Evolutionary conservation across 2,113 vertebrate genomes (phyloP), one percentile per base, ranked within the genome.

Genomic region (Bubo scandiacus): DNA sequence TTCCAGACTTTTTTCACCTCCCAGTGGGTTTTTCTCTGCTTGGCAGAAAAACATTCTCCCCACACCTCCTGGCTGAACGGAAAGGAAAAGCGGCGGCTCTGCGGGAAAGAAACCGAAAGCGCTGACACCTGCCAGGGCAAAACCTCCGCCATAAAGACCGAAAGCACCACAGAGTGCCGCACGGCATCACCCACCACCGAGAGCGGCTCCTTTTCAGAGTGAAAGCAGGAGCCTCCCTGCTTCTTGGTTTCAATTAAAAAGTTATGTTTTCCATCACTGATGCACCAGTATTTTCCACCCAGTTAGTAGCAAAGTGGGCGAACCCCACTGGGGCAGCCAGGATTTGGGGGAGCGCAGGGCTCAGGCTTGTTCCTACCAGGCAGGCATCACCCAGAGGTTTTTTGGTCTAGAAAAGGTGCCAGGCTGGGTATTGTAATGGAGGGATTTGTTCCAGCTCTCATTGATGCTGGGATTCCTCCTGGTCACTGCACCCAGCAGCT

Each of bases 361-460:
- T 74, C n/a, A 12, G n/a, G 23, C 0, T 58, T 29, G 36, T 18
- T 89, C 58, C 75, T 36, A 30, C 21, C 47, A 52, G 13, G 19
- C 34, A 66, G 18, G 36, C 10, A 59, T 30, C 81, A 34, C 49
- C 25, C 61, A 42, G 63, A 34, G 19, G 10, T 12, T 17, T 22
- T 68, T 61, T 22, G 5, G 17, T 26, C 13, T 52, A 66, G 16
- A 58, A 78, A 78, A 73, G 15, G 3, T 42, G 43, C 32, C 42
- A 68, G 10, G 43, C 3, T 77, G 42, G 9, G 4, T 16, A 25
- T 63, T 21, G 1, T 1, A 51, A 47, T 0, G 0, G 6, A 68
- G 11, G n/a, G 32, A 27, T 54, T 43, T 26, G 0, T n/a, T 75
- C 83, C 52, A 82, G 12, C 36, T 81, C 18, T n/a, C 26, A 5